Percentiles rank a stretch among this genome's conserved stretches.
Evolutionary conservation across 2,797 vertebrate genomes (phyloP).

Genomic region (Cetoscarus ocellatus): DNA sequence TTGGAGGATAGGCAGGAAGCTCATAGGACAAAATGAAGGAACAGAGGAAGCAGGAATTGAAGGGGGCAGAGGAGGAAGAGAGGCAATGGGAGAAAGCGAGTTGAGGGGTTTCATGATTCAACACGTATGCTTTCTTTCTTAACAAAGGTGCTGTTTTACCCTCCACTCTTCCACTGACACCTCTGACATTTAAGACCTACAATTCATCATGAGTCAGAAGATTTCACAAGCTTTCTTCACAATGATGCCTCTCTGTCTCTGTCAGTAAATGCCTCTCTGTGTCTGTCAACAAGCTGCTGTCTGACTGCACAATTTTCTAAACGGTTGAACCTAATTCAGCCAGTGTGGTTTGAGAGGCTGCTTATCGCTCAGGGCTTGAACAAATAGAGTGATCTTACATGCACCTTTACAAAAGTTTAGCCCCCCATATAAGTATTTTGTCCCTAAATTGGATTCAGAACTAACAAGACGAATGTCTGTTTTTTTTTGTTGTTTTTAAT

Average conservation of each 20-base stretch:
- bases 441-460: neutral
- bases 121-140: constrained; percentile 58
- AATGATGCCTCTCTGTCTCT: constrained; percentile 30
- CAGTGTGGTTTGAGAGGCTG: constrained; percentile 29
- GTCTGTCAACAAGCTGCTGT: constrained; percentile 62
- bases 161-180: constrained; percentile 41
- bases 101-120: constrained; percentile 57
- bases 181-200: constrained; percentile 57
- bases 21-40: constrained; percentile 44
- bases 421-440: neutral
- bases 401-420: constrained; percentile 7
- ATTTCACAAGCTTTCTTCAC: constrained; percentile 52
- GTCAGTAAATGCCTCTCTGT: constrained; percentile 27
- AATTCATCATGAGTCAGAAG: constrained; percentile 52
- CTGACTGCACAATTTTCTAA: constrained; percentile 54
- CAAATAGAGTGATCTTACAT: constrained; percentile 45
- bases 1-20: constrained; percentile 26
- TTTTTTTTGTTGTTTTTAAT: too few species aligned
- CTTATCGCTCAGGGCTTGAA: constrained; percentile 38
- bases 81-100: constrained; percentile 41
- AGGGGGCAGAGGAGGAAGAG: constrained; percentile 30
- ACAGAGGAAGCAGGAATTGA: constrained; percentile 37
- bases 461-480: too few species aligned
- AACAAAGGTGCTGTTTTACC: constrained; percentile 26
- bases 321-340: constrained; percentile 48